Evolutionary conservation across 2,113 vertebrate genomes (phyloP), one percentile per base, ranked within the genome.

Genomic region (Scortum barcoo): DNA sequence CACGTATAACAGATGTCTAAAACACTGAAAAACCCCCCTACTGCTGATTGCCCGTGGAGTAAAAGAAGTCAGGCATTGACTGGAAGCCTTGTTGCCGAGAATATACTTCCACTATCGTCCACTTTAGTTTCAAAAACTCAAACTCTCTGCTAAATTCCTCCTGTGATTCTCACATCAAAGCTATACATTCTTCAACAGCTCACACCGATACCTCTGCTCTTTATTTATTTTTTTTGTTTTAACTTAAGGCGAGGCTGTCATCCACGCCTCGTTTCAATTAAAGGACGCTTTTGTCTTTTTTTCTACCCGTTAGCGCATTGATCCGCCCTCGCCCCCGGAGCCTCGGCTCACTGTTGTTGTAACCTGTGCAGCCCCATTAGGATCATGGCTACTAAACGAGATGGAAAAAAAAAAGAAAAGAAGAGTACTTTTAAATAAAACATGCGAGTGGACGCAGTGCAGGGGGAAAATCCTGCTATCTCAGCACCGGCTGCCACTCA

Each of bases 401-500:
- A 50, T 9, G 16, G 19, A 40, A 71, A 58, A 42, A 56, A 28
- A 7, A 26, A 50, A 50, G n/a, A 16, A 2, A 33, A n/a, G 36
- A 33, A 58, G 26, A 54, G 26, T 10, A 0, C 54, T 62, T 78
- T 66, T 88, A 79, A 91, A 91, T 92, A 86, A 90, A 85, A 76
- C 38, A 91, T 83, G 72, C 16, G 63, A 11, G 24, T 40, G 60
- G 72, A 86, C 2, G 86, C 88, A 85, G 88, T 85, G 90, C 86
- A 24, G 89, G 40, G 66, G 56, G 20, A 0, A n/a, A 36, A 46
- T 63, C 0, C 36, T 24, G 74, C 80, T 65, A 12, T 68, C 70
- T 88, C 86, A 88, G 85, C 87, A 83, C 19, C 3, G 17, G n/a
- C 83, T 80, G 76, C 68, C 71, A 73, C 70, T 85, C 76, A 58